These are phyloP conservation scores for Cheilosia vulpina DNA, from an alignment of 2,888 invertebrate genomes.

Conservation along the genomic window DNA sequence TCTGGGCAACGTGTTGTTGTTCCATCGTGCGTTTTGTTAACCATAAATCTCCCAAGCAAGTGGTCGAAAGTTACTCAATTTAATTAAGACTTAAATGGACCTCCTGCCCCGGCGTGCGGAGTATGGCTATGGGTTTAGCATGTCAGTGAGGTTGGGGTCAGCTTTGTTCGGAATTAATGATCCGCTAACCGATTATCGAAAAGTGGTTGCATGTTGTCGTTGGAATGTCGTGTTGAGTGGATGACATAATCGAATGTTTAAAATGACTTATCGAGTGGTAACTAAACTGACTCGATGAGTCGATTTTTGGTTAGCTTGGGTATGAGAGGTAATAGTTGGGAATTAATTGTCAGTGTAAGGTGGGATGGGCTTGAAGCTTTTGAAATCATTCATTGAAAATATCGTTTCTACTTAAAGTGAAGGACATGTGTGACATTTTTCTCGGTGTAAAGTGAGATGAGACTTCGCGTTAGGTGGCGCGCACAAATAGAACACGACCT, in stretches of 20 bases:
- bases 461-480: too few relatives aligned
- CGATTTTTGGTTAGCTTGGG: too few relatives aligned
- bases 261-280: constrained; percentile 7
- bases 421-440: too few relatives aligned
- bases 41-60: constrained; percentile 57
- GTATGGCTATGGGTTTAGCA: not conserved
- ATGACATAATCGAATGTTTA: constrained; percentile 8
- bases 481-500: too few relatives aligned
- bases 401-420: too few relatives aligned
- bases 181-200: constrained; percentile 42
- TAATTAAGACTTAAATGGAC: constrained; percentile 67
- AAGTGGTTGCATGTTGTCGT: constrained; percentile 29
- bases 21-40: constrained; percentile 43
- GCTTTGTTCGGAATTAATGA: constrained; percentile 43
- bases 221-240: not conserved
- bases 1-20: not conserved
- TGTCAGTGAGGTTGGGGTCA: constrained; percentile 41
- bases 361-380: too few relatives aligned
- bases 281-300: too few relatives aligned
- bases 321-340: too few relatives aligned
- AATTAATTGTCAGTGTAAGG: too few relatives aligned
- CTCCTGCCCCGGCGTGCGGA: constrained; percentile 12
- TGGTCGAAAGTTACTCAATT: constrained; percentile 62
- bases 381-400: too few relatives aligned
- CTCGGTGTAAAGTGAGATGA: too few relatives aligned